These are phyloP conservation scores for Neoaliturus tenellus DNA, from an alignment of 2,888 invertebrate genomes.

Conservation along the genomic window DNA sequence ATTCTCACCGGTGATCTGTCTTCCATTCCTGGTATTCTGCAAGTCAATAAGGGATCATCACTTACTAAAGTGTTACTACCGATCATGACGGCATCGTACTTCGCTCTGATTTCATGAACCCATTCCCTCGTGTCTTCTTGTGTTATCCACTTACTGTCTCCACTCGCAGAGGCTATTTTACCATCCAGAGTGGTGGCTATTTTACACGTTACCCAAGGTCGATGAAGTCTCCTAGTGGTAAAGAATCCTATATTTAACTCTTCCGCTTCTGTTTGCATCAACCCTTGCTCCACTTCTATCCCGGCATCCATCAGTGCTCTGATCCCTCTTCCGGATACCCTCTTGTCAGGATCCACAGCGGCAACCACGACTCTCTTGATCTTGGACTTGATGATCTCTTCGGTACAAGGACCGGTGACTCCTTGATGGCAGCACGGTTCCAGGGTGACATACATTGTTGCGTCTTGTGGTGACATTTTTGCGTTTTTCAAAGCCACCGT, in stretches of 20 bases:
- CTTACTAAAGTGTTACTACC: constrained; percentile 44
- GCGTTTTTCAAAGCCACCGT: constrained; percentile 39
- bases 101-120: constrained; percentile 34
- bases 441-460: constrained; percentile 56
- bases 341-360: constrained; percentile 35
- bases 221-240: background rate
- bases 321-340: constrained; percentile 51
- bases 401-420: constrained; percentile 52
- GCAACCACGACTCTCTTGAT: constrained; percentile 53
- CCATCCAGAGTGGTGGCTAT: constrained; percentile 53
- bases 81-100: constrained; percentile 46
- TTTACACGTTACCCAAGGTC: constrained; percentile 52
- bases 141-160: constrained; percentile 57
- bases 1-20: constrained; percentile 33
- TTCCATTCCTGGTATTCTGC: constrained; percentile 39
- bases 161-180: constrained; percentile 37
- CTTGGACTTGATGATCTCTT: constrained; percentile 36
- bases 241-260: constrained; percentile 55
- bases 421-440: constrained; percentile 58
- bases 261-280: constrained; percentile 53
- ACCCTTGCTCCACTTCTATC: constrained; percentile 31
- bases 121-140: constrained; percentile 44
- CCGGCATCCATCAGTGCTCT: constrained; percentile 16
- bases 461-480: constrained; percentile 27
- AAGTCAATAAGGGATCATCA: constrained; percentile 46